These are phyloP conservation scores for Electrona antarctica DNA, from an alignment of 2,113 vertebrate species.

Conservation along the genomic window DNA sequence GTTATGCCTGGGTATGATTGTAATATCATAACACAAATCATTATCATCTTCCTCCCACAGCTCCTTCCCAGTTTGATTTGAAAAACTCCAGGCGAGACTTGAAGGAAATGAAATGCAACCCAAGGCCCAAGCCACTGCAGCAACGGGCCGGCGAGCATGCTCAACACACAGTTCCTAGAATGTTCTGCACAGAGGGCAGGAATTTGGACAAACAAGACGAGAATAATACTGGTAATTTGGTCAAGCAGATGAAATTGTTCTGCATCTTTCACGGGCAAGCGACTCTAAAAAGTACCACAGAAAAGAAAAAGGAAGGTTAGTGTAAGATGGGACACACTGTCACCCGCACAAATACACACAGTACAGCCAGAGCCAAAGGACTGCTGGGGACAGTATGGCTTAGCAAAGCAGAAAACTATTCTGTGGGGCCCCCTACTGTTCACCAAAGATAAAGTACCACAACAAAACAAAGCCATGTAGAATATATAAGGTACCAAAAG, in stretches of 20 bases:
- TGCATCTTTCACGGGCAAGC: neutral
- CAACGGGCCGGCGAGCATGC: conserved; percentile 12
- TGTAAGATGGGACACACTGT: no score
- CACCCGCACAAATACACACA: neutral
- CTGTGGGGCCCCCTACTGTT: conserved; percentile 55
- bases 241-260: neutral
- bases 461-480: neutral
- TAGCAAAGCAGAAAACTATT: neutral
- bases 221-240: neutral
- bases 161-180: neutral
- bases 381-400: neutral
- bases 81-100: conserved; percentile 21
- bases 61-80: conserved; percentile 26
- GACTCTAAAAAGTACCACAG: neutral
- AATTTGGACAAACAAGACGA: neutral
- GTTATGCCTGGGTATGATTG: conserved; percentile 28
- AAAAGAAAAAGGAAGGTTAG: no score
- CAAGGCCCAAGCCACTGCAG: conserved; percentile 9
- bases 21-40: conserved; percentile 4
- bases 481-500: neutral
- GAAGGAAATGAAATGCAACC: conserved; percentile 48
- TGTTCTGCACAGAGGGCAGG: neutral
- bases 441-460: neutral
- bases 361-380: neutral
- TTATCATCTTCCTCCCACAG: conserved; percentile 27